These are phyloP conservation scores for Junonia oenone DNA, from an alignment of 2,888 invertebrate genomes.

Conservation along the genomic window DNA sequence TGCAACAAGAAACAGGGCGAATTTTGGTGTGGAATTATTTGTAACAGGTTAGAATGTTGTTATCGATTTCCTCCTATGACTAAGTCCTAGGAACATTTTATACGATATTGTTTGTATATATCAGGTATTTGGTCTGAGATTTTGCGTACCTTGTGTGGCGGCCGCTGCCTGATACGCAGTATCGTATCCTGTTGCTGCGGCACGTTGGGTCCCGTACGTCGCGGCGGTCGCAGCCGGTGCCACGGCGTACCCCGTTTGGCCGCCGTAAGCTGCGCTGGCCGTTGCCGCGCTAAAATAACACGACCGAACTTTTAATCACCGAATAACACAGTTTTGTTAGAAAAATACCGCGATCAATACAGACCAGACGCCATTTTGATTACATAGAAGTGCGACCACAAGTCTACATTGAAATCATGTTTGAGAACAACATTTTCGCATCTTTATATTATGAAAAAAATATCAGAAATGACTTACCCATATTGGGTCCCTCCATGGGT, in stretches of 20 bases:
- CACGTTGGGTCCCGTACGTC: conserved; percentile 90
- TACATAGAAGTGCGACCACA: conserved; percentile 55
- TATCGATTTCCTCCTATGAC: not conserved
- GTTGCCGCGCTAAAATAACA: conserved; percentile 81
- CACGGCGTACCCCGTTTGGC: conserved; percentile 91
- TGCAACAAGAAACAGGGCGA: no score
- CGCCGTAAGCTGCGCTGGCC: conserved; percentile 90
- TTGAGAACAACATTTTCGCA: conserved; percentile 19
- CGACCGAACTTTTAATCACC: conserved; percentile 29
- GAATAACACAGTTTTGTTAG: conserved; percentile 30
- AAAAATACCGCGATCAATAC: conserved; percentile 56
- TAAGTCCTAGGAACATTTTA: no score
- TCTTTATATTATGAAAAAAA: conserved; percentile 27
- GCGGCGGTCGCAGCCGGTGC: conserved; percentile 90
- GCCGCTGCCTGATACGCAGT: conserved; percentile 91
- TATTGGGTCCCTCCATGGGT: conserved; percentile 96
- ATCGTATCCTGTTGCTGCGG: conserved; percentile 89
- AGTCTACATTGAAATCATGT: conserved; percentile 41
- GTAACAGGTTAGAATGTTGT: not conserved
- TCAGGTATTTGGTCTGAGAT: not conserved
- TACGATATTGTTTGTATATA: not conserved
- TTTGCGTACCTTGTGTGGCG: conserved; percentile 83
- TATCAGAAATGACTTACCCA: conserved; percentile 81
- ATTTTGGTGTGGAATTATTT: not conserved
- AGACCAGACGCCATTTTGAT: conserved; percentile 72